Evolutionary conservation across 1,140 invertebrate genomes (phyloP).

Genomic region (Ruditapes philippinarum): DNA sequence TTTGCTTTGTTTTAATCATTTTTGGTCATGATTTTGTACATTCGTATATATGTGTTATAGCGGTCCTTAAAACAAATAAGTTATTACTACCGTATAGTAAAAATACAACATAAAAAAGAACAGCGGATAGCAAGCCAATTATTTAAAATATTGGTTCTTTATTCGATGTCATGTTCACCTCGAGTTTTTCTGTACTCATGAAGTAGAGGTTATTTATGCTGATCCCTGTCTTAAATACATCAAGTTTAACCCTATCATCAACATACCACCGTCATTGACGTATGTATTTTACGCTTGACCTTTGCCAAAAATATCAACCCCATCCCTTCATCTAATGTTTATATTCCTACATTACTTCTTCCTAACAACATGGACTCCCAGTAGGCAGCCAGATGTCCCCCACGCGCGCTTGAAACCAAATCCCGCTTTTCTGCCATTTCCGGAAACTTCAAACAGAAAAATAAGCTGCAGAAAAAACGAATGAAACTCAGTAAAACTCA

Average conservation of each 20-base stretch:
- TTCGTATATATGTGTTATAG: no score
- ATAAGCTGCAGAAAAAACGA: neutral
- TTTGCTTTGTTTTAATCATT: no score
- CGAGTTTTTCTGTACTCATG: no score
- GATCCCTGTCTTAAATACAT: neutral
- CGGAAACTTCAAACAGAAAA: constrained; percentile 57
- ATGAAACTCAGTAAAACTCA: constrained; percentile 16
- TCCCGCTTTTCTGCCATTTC: neutral
- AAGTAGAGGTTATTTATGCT: no score
- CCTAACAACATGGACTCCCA: constrained; percentile 16
- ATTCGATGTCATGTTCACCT: no score
- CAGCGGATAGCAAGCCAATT: no score
- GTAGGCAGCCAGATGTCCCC: constrained; percentile 32
- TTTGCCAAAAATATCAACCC: neutral
- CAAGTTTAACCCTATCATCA: neutral
- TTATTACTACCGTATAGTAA: no score
- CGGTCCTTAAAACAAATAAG: no score
- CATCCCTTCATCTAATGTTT: constrained; percentile 46
- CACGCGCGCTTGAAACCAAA: constrained; percentile 56
- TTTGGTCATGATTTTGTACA: no score
- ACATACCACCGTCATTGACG: constrained; percentile 43
- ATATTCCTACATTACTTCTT: constrained; percentile 12
- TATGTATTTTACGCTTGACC: constrained; percentile 55
- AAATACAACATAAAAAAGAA: no score
- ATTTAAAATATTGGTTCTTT: no score